Conservation (phyloP, 2,113 vertebrate species). For the Sphaerodactylus townsendi region DNA sequence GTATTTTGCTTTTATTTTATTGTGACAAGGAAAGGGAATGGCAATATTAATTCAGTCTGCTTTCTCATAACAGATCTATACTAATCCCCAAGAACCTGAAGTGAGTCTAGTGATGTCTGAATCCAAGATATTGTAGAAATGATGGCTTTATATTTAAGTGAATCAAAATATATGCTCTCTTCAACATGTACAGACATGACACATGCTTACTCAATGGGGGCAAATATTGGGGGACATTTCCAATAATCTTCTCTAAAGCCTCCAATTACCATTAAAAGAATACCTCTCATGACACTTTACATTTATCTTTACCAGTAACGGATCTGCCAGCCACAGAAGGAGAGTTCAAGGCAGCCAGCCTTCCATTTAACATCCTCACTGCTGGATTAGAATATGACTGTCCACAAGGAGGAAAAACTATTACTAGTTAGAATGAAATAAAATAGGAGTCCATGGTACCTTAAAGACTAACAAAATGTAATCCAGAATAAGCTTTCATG, state of each 20-base stretch:
- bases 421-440: too few relatives aligned
- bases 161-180: not conserved
- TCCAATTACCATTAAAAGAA: not conserved
- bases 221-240: not conserved
- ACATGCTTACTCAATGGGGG: not conserved
- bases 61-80: conserved; percentile 76
- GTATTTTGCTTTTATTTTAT: conserved; percentile 32
- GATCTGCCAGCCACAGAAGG: too few relatives aligned
- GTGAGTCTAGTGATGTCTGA: conserved; percentile 47
- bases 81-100: conserved; percentile 75
- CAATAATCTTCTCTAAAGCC: not conserved
- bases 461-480: too few relatives aligned
- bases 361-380: too few relatives aligned
- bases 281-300: too few relatives aligned
- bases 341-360: too few relatives aligned
- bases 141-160: not conserved
- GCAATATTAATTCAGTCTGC: conserved; percentile 61
- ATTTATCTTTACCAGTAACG: too few relatives aligned
- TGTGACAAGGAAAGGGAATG: conserved; percentile 40
- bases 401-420: too few relatives aligned
- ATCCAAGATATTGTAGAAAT: not conserved
- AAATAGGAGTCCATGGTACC: too few relatives aligned
- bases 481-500: too few relatives aligned
- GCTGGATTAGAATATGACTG: too few relatives aligned
- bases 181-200: not conserved